These are phyloP conservation scores for Danio albolineatus DNA, from an alignment of 2,797 vertebrate species.

Conservation along the genomic window DNA sequence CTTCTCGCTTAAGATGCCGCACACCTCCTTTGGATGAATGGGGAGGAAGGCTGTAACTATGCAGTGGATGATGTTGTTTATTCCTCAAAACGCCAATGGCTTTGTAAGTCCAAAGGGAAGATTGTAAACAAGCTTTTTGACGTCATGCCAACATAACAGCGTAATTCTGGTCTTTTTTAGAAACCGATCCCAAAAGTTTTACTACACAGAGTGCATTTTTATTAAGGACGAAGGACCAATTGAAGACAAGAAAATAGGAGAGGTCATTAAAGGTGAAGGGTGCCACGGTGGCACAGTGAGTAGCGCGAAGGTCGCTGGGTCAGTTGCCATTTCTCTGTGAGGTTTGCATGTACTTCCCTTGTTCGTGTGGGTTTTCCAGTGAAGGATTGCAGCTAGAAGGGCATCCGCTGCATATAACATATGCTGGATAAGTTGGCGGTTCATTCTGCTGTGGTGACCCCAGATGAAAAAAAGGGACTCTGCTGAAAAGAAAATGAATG, in stretches of 20 bases:
- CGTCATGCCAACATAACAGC: not conserved
- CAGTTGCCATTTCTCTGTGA: too few relatives aligned
- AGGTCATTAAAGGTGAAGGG: not conserved
- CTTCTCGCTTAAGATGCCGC: not conserved
- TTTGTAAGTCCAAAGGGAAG: not conserved
- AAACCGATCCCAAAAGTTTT: not conserved
- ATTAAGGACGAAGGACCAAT: not conserved
- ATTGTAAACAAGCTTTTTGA: not conserved
- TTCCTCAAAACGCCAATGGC: not conserved
- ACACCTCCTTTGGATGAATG: constrained; percentile 2
- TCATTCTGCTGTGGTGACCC: too few relatives aligned
- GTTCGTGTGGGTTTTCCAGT: too few relatives aligned
- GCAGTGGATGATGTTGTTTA: not conserved
- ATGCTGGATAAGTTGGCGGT: too few relatives aligned
- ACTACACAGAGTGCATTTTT: not conserved
- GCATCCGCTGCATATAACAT: too few relatives aligned
- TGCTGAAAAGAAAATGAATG: too few relatives aligned
- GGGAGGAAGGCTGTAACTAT: not conserved
- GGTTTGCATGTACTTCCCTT: too few relatives aligned
- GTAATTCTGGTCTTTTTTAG: not conserved
- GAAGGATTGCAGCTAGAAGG: too few relatives aligned
- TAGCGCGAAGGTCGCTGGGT: too few relatives aligned
- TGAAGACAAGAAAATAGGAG: not conserved
- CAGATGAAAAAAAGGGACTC: too few relatives aligned
- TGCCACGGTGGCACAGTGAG: too few relatives aligned